Evolutionary conservation across 2,113 vertebrate species (phyloP), one percentile per base, ranked within the genome.

Genomic region (Pipa parva): DNA sequence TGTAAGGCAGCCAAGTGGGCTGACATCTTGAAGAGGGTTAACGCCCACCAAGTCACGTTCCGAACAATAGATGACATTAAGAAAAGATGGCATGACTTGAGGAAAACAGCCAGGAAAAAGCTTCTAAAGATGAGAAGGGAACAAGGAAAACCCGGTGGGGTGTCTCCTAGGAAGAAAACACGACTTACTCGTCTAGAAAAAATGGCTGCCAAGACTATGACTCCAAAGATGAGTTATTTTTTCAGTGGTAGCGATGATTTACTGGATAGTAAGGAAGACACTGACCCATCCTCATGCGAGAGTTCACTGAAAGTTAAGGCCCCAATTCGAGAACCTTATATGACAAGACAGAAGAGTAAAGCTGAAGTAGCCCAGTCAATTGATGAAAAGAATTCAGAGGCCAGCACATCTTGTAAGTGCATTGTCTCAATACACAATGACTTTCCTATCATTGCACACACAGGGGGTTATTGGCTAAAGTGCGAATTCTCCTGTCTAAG

Each of bases 151-250:
- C 18, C 46, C 1, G 46, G 9, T 11, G 46, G 46, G 18, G 46
- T 21, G 46, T 49, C 46, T 22, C 46, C 46, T 10, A 49, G 21
- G 18, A 24, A 49, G 46, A 49, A 24, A 24, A 49, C 46, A 1
- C 46, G 46, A 11, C 46, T 49, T 20, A 49, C 46, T 24, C 46
- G 46, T 4, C 7, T 49, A 49, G 46, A 49, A 13, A 49, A 49
- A 24, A 49, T 49, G 46, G 46, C 46, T 8, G 46, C 46, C 21
- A 49, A 49, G 46, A 49, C 46, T 2, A 49, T 49, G 46, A 49
- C 46, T 2, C 46, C 46, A 21, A 49, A 49, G 46, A 49, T 49
- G 46, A 49, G 18, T 20, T 49, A 49, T 22, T 49, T 24, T 21
- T 21, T 49, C 12, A 42, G 13, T 13, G 12, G 20, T 22, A 49